phyloP scores from a whole-genome alignment of 1,140 invertebrate genomes.

The Hylaeus anthracinus region DNA sequence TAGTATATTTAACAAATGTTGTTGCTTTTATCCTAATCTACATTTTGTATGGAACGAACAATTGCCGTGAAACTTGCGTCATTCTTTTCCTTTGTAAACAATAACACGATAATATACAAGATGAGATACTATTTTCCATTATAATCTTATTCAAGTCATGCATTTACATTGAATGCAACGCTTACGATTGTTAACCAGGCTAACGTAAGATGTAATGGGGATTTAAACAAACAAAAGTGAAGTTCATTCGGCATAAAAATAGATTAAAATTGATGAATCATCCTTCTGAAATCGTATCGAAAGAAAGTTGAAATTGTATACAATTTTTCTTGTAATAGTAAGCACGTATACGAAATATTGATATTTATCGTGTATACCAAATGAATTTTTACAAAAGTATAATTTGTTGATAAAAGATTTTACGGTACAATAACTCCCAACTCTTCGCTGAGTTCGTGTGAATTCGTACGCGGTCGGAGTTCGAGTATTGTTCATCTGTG shows the following conservation, averaged over 20 bases:
- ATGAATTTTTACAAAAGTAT: background rate
- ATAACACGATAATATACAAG: background rate
- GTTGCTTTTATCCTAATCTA: background rate
- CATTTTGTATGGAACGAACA: background rate
- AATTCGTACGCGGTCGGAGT: slow-evolving; percentile 15
- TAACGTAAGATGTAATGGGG: background rate
- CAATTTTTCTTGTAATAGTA: background rate
- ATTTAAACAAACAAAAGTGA: background rate
- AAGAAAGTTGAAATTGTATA: background rate
- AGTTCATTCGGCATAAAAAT: background rate
- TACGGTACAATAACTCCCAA: background rate
- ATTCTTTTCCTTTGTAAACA: background rate
- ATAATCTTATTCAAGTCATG: background rate
- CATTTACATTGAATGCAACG: background rate
- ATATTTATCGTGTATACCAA: background rate
- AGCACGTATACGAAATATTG: background rate
- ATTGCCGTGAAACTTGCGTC: background rate
- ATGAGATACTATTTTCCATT: background rate
- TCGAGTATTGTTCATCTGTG: slow-evolving; percentile 21
- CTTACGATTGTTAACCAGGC: background rate
- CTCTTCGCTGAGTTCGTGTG: background rate
- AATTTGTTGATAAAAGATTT: no score
- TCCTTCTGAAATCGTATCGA: no score
- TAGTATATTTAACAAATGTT: background rate
- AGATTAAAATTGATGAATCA: background rate